These are phyloP conservation scores for Neoitamus cyanurus DNA, from an alignment of 2,888 invertebrate species.

Conservation along the genomic window DNA sequence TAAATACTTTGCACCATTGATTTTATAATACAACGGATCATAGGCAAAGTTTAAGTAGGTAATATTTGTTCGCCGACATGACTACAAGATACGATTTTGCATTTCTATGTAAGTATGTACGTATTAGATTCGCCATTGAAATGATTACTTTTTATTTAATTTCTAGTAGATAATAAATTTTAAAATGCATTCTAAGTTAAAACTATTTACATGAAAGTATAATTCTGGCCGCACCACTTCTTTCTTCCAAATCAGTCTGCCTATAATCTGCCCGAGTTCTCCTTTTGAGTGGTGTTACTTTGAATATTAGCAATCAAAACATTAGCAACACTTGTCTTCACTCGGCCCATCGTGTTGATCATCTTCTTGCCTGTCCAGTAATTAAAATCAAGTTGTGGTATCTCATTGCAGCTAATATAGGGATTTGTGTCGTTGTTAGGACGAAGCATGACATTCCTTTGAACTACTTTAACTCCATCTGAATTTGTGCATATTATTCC, in stretches of 20 bases:
- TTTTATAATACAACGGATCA: no score
- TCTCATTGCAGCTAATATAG: slow-evolving; percentile 72
- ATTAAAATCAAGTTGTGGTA: slow-evolving; percentile 70
- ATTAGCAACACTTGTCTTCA: background rate
- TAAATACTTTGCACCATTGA: no score
- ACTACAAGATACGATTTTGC: background rate
- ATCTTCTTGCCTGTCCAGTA: slow-evolving; percentile 69
- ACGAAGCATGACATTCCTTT: slow-evolving; percentile 78
- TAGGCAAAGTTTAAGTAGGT: no score
- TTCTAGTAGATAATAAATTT: background rate
- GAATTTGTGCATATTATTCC: slow-evolving; percentile 83
- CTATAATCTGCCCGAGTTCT: background rate
- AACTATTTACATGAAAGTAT: background rate
- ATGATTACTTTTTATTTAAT: no score
- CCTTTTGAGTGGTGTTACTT: background rate
- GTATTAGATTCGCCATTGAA: no score
- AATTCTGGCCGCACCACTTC: background rate
- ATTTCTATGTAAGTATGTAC: background rate
- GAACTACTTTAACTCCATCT: slow-evolving; percentile 73
- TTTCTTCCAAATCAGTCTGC: background rate
- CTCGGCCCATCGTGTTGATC: background rate
- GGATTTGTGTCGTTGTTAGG: slow-evolving; percentile 69
- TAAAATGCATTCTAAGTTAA: background rate
- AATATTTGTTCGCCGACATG: background rate
- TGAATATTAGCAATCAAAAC: background rate